Evolutionary conservation across 2,888 invertebrate genomes (phyloP), one percentile per base, ranked within the genome.

Genomic region (Fragum fragum): DNA sequence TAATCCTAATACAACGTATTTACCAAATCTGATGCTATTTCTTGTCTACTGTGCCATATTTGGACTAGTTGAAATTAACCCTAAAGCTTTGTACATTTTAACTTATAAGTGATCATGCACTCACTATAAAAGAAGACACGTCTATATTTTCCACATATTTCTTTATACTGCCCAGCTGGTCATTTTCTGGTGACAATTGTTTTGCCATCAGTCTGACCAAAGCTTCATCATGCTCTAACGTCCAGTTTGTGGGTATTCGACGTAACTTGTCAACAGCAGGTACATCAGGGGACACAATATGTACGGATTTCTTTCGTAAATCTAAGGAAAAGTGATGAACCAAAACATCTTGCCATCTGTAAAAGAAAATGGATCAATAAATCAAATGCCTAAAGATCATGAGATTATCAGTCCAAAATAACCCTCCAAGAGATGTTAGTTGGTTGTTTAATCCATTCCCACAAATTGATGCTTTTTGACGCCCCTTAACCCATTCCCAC

Each of bases 101-200:
- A n/a, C n/a, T n/a, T n/a, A n/a, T n/a, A n/a, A n/a, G n/a, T n/a
- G n/a, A n/a, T n/a, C n/a, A n/a, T n/a, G n/a, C 47, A 89, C 92
- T 91, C 81, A 94, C 94, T 61, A 92, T 91, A 70, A 83, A 92
- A 9, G 93, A 90, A 1, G 94, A 94, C n/a, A 94, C 93, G 76
- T 92, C 91, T 32, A 94, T 90, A 53, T 91, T 88, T 71, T 94
- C 94, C 61, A 94, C 94, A 88, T 90, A 93, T 73, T 92, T 91
- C 73, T 92, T 92, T 28, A 94, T 91, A 69, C 88, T 91, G 32
- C 94, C 94, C 21, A 94, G 86, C 36, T 92, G 90, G 61, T 93
- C 91, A 82, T 91, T 91, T 70, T 93, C 92, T 26, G 89, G 89
- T 23, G 92, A 90, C 18, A 91, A 81, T 73, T 92, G 90, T 76